Evolutionary conservation across 2,113 vertebrate species (phyloP).

Genomic region (Pholis gunnellus): DNA sequence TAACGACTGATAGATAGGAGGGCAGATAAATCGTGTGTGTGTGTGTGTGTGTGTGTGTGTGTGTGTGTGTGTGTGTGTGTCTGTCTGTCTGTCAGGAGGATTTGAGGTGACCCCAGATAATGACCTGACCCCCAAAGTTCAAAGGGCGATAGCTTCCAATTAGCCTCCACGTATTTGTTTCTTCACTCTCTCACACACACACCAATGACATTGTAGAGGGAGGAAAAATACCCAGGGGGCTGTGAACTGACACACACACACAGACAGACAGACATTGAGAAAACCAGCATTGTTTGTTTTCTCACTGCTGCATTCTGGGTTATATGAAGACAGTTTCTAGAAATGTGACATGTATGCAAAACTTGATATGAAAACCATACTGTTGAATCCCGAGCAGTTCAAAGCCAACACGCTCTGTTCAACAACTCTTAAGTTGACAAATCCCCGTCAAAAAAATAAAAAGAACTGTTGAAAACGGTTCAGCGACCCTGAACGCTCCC

Average conservation of each 20-base stretch:
- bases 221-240: not conserved
- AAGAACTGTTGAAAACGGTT: conserved; percentile 27
- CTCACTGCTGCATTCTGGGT: not conserved
- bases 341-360: not conserved
- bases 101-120: conserved; percentile 27
- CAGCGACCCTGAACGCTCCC: conserved; percentile 56
- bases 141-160: conserved; percentile 1
- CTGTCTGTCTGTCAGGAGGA: not conserved
- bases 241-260: not conserved
- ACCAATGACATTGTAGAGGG: not conserved
- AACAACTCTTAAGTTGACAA: conserved; percentile 21
- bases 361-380: not conserved
- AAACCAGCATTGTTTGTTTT: not conserved
- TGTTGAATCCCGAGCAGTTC: conserved; percentile 13
- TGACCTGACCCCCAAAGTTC: conserved; percentile 27
- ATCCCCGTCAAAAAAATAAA: conserved; percentile 25
- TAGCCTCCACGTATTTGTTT: conserved; percentile 4
- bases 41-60: conserved; percentile 2
- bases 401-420: conserved; percentile 32
- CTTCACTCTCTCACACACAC: conserved; percentile 13
- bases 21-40: conserved; percentile 7
- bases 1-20: conserved; percentile 39
- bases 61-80: conserved; percentile 7
- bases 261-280: not conserved
- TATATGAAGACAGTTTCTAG: not conserved